Percentiles rank a stretch among this genome's conserved stretches.
Evolutionary conservation across 2,888 invertebrate species (phyloP).

Genomic region (Strigamia maritima): DNA sequence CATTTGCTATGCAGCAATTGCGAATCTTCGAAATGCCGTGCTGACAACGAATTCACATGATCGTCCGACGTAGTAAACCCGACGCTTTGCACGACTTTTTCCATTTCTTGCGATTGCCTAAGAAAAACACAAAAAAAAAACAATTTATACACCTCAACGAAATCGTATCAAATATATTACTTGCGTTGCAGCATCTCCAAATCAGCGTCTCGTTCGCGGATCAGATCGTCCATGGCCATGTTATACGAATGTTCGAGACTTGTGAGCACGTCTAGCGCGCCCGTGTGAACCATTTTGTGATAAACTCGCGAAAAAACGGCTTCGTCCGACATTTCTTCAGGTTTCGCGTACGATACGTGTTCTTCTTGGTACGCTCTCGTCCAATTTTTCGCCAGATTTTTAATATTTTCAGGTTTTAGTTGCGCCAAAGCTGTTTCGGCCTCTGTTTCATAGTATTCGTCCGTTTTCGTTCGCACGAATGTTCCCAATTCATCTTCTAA

Average conservation of each 20-base stretch:
- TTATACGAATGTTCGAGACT: slow-evolving; percentile 85
- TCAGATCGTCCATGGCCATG: slow-evolving; percentile 69
- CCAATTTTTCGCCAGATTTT: not conserved
- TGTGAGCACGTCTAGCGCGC: slow-evolving; percentile 80
- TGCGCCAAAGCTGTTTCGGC: not conserved
- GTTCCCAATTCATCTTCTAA: slow-evolving; percentile 35
- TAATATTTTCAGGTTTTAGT: not conserved
- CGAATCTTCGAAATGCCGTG: slow-evolving; percentile 61
- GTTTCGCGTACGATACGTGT: slow-evolving; percentile 77
- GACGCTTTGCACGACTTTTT: slow-evolving; percentile 72
- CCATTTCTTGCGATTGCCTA: slow-evolving; percentile 85
- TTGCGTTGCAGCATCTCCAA: slow-evolving; percentile 49
- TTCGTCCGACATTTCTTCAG: slow-evolving; percentile 75
- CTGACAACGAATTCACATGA: slow-evolving; percentile 79
- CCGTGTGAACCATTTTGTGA: slow-evolving; percentile 76
- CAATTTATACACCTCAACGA: not conserved
- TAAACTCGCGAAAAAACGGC: slow-evolving; percentile 82
- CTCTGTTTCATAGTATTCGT: not conserved
- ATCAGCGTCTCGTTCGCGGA: slow-evolving; percentile 60
- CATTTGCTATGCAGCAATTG: slow-evolving; percentile 75
- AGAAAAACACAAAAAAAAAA: no score
- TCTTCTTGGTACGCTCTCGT: slow-evolving; percentile 54
- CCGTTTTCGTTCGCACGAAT: not conserved
- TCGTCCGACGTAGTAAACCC: slow-evolving; percentile 74
- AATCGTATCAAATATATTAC: slow-evolving; percentile 44